Percentiles rank a stretch among this genome's conserved stretches.
Conservation (phyloP, 2,113 vertebrate genomes). For the Oceanites oceanicus region DNA sequence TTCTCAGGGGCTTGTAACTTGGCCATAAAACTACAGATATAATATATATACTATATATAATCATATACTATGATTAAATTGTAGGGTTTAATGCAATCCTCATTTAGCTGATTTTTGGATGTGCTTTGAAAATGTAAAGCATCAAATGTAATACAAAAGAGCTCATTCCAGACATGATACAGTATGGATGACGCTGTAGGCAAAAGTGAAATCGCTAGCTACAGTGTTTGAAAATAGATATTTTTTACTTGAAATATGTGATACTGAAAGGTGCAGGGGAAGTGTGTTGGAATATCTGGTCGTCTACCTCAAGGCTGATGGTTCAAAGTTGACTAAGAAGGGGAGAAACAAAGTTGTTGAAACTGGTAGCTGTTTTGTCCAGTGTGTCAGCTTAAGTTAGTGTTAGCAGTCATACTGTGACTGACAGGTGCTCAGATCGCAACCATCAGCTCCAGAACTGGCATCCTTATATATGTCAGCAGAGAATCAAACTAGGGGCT, state of each 20-base stretch:
- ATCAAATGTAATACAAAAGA: conserved; percentile 1
- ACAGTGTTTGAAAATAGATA: conserved; percentile 3
- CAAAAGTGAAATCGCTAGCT: neutral
- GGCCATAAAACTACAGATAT: conserved; percentile 29
- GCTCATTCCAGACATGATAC: conserved; percentile 4
- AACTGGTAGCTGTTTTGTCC: neutral
- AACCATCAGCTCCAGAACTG: neutral
- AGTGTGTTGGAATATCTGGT: conserved; percentile 33
- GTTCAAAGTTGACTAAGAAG: neutral
- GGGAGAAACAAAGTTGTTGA: neutral
- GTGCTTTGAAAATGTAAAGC: conserved; percentile 36
- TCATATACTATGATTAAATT: neutral
- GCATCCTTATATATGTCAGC: neutral
- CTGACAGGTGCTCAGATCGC: neutral
- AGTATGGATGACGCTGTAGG: neutral
- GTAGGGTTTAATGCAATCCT: conserved; percentile 53
- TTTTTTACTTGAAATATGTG: conserved; percentile 51
- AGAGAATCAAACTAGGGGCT: neutral
- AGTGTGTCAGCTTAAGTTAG: neutral
- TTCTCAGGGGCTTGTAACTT: conserved; percentile 67
- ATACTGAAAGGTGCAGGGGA: conserved; percentile 30
- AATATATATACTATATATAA: neutral
- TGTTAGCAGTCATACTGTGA: neutral
- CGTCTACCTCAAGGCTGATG: conserved; percentile 47
- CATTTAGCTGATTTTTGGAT: conserved; percentile 13